These are phyloP conservation scores for Iphiclides podalirius DNA, from an alignment of 2,888 invertebrate genomes.

Conservation along the genomic window DNA sequence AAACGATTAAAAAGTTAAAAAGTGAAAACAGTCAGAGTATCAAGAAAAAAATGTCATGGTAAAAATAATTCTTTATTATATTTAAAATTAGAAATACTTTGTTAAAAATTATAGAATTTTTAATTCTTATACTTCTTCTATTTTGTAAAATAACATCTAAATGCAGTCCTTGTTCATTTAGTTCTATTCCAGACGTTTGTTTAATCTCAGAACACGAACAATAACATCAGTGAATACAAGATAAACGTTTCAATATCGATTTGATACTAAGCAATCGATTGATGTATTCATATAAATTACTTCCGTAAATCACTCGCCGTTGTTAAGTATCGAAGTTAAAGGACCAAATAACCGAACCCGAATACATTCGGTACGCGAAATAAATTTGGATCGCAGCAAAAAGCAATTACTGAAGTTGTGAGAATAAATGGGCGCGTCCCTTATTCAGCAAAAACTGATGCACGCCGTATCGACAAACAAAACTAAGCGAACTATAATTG, in stretches of 20 bases:
- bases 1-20: too few species aligned
- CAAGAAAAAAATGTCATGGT: too few species aligned
- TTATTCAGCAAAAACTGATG: constrained; percentile 49
- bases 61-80: too few species aligned
- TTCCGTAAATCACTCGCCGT: constrained; percentile 1
- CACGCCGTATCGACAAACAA: constrained; percentile 31
- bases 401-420: constrained; percentile 42
- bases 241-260: background rate
- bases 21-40: too few species aligned
- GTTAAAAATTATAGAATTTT: too few species aligned
- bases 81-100: too few species aligned
- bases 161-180: too few species aligned
- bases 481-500: constrained; percentile 49
- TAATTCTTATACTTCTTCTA: too few species aligned
- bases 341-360: constrained; percentile 1
- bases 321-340: constrained; percentile 11
- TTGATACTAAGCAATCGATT: background rate
- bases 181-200: too few species aligned
- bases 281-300: background rate
- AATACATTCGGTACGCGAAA: constrained; percentile 12
- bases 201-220: too few species aligned
- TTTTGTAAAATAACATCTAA: too few species aligned
- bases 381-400: constrained; percentile 32
- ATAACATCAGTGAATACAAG: too few species aligned
- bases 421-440: constrained; percentile 34